Percentiles rank a stretch among this genome's conserved stretches.
phyloP scores from a whole-genome alignment of 2,888 invertebrate genomes.

The Octodonta nipae region DNA sequence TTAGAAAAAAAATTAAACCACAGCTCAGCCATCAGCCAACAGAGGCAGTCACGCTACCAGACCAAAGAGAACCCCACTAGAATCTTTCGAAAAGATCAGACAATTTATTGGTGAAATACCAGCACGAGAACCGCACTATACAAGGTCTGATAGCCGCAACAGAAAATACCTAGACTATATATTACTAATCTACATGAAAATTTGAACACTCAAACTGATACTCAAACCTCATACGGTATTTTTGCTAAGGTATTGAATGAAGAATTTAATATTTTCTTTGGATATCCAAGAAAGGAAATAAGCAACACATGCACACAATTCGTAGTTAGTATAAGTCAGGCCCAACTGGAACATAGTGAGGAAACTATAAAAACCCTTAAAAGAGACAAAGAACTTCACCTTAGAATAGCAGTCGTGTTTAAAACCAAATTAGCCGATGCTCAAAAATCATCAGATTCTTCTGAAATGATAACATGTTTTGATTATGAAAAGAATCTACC shows the following conservation, averaged over 20 bases:
- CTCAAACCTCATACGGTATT: slow-evolving; percentile 7
- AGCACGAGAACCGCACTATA: slow-evolving; percentile 10
- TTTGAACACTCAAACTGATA: slow-evolving; percentile 2
- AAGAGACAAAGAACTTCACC: slow-evolving; percentile 8
- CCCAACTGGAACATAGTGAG: slow-evolving; percentile 4
- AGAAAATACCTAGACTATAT: slow-evolving; percentile 10
- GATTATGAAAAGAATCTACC: slow-evolving; percentile 9
- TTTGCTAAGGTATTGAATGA: slow-evolving; percentile 12
- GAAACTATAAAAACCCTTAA: slow-evolving; percentile 5
- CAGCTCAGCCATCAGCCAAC: neutral
- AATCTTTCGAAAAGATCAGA: neutral
- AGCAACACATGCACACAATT: slow-evolving; percentile 11
- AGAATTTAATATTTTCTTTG: slow-evolving; percentile 13
- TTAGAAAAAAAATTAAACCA: slow-evolving; percentile 2
- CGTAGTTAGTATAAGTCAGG: slow-evolving; percentile 7
- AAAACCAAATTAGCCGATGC: neutral
- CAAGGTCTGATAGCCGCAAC: slow-evolving; percentile 9
- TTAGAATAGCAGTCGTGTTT: no score
- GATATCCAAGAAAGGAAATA: slow-evolving; percentile 10
- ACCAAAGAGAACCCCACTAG: neutral
- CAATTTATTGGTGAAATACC: slow-evolving; percentile 1
- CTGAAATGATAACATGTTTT: slow-evolving; percentile 9
- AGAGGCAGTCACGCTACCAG: slow-evolving; percentile 3
- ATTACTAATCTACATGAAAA: slow-evolving; percentile 9
- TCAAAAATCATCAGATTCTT: slow-evolving; percentile 7